Evolutionary conservation across 2,797 vertebrate genomes (phyloP).

Genomic region (Myotis myotis): DNA sequence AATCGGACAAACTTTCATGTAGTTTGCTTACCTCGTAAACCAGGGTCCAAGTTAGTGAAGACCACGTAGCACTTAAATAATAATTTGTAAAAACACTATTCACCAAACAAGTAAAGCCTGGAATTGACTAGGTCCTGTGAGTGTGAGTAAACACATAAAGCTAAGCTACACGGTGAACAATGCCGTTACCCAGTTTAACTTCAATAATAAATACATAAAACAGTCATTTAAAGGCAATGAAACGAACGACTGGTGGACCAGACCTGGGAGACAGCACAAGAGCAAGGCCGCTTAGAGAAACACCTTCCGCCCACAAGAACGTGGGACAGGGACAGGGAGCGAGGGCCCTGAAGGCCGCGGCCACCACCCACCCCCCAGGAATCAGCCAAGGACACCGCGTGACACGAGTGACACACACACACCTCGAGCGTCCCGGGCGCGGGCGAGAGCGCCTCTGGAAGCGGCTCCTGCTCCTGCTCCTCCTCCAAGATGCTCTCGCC

Average conservation of each 20-base stretch:
- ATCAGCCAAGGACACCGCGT: accelerated
- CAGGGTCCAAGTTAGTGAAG: slow-evolving; percentile 65
- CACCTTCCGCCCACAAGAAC: neutral
- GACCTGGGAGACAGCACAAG: neutral
- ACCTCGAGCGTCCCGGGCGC: slow-evolving; percentile 75
- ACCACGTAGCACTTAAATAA: neutral
- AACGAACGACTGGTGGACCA: neutral
- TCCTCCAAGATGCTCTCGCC: neutral
- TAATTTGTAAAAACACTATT: neutral
- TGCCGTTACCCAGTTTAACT: neutral
- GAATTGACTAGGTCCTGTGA: neutral
- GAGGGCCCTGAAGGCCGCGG: neutral
- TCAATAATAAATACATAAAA: neutral
- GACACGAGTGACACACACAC: neutral
- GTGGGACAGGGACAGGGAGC: neutral
- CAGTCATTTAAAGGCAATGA: neutral
- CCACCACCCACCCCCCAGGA: neutral
- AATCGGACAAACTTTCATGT: slow-evolving; percentile 45
- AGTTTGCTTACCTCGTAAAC: slow-evolving; percentile 61
- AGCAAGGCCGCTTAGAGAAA: neutral
- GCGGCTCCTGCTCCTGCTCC: neutral
- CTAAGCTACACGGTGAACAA: neutral
- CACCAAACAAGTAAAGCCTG: neutral
- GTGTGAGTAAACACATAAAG: neutral
- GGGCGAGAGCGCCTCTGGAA: accelerated